phyloP scores from a whole-genome alignment of 2,113 vertebrate genomes.

The Etheostoma cragini region DNA sequence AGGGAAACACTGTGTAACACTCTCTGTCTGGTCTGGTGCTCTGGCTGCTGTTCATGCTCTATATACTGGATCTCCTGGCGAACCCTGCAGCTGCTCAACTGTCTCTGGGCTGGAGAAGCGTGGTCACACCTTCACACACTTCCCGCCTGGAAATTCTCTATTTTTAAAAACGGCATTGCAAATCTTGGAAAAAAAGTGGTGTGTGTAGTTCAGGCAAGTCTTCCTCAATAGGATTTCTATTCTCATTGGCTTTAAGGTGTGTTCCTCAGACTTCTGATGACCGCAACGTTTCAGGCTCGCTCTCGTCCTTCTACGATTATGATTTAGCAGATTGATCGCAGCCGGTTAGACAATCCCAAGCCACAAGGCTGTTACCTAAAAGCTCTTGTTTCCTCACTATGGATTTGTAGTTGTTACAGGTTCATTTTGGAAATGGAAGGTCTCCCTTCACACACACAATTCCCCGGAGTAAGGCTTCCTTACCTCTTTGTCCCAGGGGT shows the following conservation, averaged over 20 bases:
- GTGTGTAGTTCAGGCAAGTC: background rate
- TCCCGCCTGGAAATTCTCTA: conserved; percentile 38
- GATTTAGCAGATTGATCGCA: conserved; percentile 21
- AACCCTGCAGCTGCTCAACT: conserved; percentile 40
- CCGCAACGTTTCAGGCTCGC: background rate
- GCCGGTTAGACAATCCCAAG: conserved; percentile 8
- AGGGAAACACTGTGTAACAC: conserved; percentile 52
- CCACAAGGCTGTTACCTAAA: conserved; percentile 8
- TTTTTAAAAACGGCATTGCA: conserved; percentile 34
- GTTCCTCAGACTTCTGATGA: conserved; percentile 6
- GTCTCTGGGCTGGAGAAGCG: conserved; percentile 31
- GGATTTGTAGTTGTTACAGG: conserved; percentile 50
- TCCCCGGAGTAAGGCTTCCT: conserved; percentile 57
- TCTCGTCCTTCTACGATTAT: background rate
- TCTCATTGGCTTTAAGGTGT: background rate
- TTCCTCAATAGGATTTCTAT: background rate
- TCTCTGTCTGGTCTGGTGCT: conserved; percentile 53
- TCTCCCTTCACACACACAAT: conserved; percentile 41
- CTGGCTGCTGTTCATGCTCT: conserved; percentile 41
- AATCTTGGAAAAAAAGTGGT: background rate
- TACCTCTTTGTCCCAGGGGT: conserved; percentile 62
- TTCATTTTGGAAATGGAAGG: conserved; percentile 58
- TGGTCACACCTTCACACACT: conserved; percentile 49
- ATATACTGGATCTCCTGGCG: conserved; percentile 36
- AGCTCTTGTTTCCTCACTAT: conserved; percentile 15